Percentiles rank a stretch among this genome's conserved stretches.
phyloP scores from a whole-genome alignment of 2,113 vertebrate species.

The Myocastor coypus region DNA sequence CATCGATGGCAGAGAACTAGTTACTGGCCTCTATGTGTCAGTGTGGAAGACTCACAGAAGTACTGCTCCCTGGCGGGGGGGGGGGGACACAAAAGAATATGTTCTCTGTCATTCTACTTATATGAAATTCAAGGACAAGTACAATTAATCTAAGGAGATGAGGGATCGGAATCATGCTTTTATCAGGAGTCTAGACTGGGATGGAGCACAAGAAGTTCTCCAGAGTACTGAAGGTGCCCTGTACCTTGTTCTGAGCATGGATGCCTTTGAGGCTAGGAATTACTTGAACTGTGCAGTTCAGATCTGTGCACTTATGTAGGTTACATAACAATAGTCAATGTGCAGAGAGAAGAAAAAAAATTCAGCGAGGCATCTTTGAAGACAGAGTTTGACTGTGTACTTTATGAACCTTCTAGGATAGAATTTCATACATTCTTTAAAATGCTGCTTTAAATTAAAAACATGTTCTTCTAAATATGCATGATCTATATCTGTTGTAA shows the following conservation, averaged over 20 bases:
- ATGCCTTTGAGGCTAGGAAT: not conserved
- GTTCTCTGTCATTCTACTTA: not conserved
- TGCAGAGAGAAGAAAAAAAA: constrained; percentile 11
- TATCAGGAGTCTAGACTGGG: not conserved
- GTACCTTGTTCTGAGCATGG: not conserved
- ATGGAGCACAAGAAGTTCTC: not conserved
- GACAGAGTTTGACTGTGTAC: not conserved
- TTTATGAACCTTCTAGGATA: not conserved
- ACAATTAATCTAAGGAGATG: not conserved
- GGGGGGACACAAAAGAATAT: constrained; percentile 5
- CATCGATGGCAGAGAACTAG: constrained; percentile 33
- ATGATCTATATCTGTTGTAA: not conserved
- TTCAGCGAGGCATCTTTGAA: not conserved
- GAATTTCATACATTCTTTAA: constrained; percentile 17
- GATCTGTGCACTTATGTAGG: not conserved
- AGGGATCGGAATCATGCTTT: not conserved
- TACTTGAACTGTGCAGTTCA: not conserved
- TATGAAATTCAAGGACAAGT: constrained; percentile 8
- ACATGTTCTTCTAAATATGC: not conserved
- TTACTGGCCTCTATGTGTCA: not conserved
- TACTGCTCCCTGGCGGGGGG: not conserved
- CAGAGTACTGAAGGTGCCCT: not conserved
- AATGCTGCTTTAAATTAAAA: constrained; percentile 39
- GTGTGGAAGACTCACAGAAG: constrained; percentile 10
- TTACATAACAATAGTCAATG: not conserved